Percentiles rank a stretch among this genome's conserved stretches.
phyloP scores from a whole-genome alignment of 1,140 invertebrate species.

The Babylonia areolata region DNA sequence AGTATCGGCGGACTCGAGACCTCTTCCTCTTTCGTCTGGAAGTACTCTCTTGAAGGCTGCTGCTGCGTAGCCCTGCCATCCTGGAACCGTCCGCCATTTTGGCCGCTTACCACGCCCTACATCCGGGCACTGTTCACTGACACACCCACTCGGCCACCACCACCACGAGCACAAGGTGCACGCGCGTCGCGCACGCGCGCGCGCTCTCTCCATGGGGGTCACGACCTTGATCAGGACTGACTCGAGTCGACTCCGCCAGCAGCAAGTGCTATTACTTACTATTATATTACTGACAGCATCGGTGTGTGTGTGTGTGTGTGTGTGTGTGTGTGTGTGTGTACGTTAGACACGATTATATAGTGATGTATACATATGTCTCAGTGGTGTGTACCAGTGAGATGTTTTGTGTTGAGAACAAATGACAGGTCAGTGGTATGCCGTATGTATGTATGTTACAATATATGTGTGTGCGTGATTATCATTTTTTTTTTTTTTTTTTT shows the following conservation, averaged over 20 bases:
- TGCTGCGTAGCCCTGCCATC: not conserved
- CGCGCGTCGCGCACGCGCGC: no score
- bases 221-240: slow-evolving; percentile 8
- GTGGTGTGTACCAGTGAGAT: no score
- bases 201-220: not conserved
- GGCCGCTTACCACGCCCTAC: slow-evolving; percentile 21
- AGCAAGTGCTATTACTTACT: no score
- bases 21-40: slow-evolving; percentile 17
- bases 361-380: no score
- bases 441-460: not conserved
- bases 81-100: slow-evolving; percentile 25
- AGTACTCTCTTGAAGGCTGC: not conserved
- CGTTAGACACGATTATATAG: no score
- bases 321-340: no score
- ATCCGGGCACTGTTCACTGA: not conserved
- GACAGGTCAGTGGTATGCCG: no score
- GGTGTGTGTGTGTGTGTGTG: no score
- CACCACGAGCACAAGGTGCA: no score
- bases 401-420: no score
- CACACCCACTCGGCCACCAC: slow-evolving; percentile 21
- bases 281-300: no score
- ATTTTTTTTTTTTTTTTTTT: not conserved
- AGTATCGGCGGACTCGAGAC: slow-evolving; percentile 14
- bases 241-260: no score
- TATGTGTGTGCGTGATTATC: not conserved